Evolutionary conservation across 1,140 invertebrate genomes (phyloP).

Genomic region (Drosophila serrata): DNA sequence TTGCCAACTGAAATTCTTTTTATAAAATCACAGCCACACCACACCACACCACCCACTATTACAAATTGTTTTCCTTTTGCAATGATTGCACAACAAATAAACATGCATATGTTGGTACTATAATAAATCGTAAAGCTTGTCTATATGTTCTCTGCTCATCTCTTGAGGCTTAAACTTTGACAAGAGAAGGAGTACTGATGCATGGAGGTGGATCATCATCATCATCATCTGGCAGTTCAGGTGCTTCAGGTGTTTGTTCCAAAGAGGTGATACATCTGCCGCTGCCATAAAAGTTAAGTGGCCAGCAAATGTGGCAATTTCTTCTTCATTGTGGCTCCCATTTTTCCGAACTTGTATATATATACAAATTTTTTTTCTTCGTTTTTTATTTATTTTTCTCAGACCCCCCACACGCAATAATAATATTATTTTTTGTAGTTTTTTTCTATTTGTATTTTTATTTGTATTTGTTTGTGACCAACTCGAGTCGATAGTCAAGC

Average conservation of each 20-base stretch:
- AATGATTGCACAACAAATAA: slow-evolving; percentile 48
- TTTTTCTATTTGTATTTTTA: slow-evolving; percentile 3
- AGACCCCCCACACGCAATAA: slow-evolving; percentile 42
- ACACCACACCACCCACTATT: slow-evolving; percentile 28
- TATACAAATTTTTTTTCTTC: background rate
- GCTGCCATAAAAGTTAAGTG: slow-evolving; percentile 54
- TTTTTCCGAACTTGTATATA: slow-evolving; percentile 9
- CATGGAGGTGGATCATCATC: slow-evolving; percentile 9
- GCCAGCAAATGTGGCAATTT: slow-evolving; percentile 56
- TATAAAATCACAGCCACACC: slow-evolving; percentile 28
- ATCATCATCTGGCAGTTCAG: background rate
- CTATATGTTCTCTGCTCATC: background rate
- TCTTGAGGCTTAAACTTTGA: slow-evolving; percentile 6
- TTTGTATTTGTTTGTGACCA: slow-evolving; percentile 26
- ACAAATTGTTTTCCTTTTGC: slow-evolving; percentile 10
- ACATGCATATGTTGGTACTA: background rate
- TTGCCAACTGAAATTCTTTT: slow-evolving; percentile 46
- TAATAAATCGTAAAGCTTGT: slow-evolving; percentile 2
- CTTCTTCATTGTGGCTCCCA: slow-evolving; percentile 24
- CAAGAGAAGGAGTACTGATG: background rate
- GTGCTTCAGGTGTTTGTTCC: slow-evolving; percentile 15
- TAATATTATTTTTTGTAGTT: slow-evolving; percentile 33
- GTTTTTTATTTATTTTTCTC: slow-evolving; percentile 26
- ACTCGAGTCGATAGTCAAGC: slow-evolving; percentile 33
- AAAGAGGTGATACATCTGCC: slow-evolving; percentile 19